Conservation (phyloP, 2,888 invertebrate genomes). For the Ischnus inquisitorius region DNA sequence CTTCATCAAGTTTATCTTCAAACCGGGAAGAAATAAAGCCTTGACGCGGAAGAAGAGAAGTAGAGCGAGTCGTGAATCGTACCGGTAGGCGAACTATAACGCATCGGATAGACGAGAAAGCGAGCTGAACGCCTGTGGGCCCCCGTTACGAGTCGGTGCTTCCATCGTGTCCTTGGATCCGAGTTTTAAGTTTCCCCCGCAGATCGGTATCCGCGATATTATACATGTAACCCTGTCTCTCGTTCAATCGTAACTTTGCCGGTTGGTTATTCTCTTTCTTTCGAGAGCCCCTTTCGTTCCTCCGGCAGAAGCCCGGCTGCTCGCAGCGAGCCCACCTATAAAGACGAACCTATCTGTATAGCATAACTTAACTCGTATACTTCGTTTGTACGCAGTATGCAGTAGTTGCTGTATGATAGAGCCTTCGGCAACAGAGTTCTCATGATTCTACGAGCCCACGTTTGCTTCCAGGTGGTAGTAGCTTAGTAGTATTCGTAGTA, state of each 20-base stretch:
- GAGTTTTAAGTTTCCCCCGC: constrained; percentile 72
- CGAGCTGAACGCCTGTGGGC: background rate
- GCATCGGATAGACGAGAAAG: constrained; percentile 22
- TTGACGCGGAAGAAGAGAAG: constrained; percentile 30
- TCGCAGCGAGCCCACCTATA: constrained; percentile 31
- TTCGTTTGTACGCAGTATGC: constrained; percentile 21
- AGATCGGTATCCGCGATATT: constrained; percentile 81
- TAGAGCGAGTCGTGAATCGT: background rate
- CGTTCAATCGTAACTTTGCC: background rate
- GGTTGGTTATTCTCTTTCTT: background rate
- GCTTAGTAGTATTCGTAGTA: background rate
- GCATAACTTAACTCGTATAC: constrained; percentile 47
- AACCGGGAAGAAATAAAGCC: constrained; percentile 50
- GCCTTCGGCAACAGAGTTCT: constrained; percentile 46
- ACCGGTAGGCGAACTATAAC: too few species aligned
- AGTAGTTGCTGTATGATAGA: background rate
- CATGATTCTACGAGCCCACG: constrained; percentile 57
- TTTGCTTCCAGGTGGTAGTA: constrained; percentile 27
- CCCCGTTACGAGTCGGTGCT: constrained; percentile 61
- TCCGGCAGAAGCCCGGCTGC: background rate
- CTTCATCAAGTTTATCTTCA: constrained; percentile 5
- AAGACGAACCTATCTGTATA: constrained; percentile 35
- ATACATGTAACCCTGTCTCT: constrained; percentile 76
- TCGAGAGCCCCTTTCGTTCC: constrained; percentile 14
- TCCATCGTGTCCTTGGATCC: constrained; percentile 68